These are phyloP conservation scores for Sapayoa aenigma DNA, from an alignment of 2,113 vertebrate species.

Conservation along the genomic window DNA sequence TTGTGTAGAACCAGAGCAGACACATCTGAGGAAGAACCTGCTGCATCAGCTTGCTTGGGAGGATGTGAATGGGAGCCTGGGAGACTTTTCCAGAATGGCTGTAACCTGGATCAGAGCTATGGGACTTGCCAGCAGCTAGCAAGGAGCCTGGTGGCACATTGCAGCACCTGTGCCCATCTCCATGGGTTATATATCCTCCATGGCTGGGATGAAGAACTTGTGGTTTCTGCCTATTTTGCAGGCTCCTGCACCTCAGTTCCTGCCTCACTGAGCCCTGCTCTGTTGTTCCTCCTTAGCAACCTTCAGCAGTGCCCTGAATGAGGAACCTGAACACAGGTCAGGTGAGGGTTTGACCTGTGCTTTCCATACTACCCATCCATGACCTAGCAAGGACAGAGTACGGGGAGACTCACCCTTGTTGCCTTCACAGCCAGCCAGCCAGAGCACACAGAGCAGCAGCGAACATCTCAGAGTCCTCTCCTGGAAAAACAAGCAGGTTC, in stretches of 20 bases:
- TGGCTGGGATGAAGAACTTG: neutral
- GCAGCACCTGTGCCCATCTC: neutral
- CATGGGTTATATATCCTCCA: accelerated
- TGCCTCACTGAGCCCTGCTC: neutral
- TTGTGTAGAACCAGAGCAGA: neutral
- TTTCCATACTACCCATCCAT: neutral
- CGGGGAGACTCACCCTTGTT: conserved; percentile 33
- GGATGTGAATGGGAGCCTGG: neutral
- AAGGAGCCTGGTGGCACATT: neutral
- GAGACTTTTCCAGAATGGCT: neutral
- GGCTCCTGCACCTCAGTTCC: neutral
- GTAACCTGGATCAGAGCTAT: neutral
- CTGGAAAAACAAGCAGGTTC: conserved; percentile 23
- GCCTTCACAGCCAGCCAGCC: neutral
- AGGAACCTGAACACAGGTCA: neutral
- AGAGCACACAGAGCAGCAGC: conserved; percentile 10
- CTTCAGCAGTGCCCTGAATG: neutral
- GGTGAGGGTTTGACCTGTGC: neutral
- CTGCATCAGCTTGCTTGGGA: neutral
- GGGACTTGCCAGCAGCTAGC: neutral
- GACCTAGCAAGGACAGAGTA: neutral
- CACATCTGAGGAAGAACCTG: neutral
- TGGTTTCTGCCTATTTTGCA: neutral
- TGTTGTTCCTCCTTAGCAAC: neutral
- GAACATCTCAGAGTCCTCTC: neutral